Percentiles rank a stretch among this genome's conserved stretches.
phyloP scores from a whole-genome alignment of 2,888 invertebrate species.

The Aleiodes testaceus region DNA sequence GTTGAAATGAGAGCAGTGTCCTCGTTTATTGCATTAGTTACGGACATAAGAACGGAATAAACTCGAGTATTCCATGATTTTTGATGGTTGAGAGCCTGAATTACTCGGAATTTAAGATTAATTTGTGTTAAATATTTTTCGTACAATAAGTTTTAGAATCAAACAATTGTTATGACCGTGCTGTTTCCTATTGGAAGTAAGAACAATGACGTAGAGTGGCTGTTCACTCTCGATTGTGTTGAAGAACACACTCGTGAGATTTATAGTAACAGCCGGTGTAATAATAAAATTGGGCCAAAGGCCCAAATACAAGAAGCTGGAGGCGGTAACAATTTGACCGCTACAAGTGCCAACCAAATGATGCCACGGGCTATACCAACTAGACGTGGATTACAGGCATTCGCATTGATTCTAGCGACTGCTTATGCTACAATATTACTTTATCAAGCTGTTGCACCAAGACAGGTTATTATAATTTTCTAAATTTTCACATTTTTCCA shows the following conservation, averaged over 20 bases:
- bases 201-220: constrained; percentile 61
- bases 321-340: constrained; percentile 74
- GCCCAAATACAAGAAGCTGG: constrained; percentile 75
- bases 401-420: constrained; percentile 74
- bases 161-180: constrained; percentile 56
- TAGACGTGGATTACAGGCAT: constrained; percentile 72
- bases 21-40: no score
- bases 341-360: constrained; percentile 74
- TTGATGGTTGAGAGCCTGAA: no score
- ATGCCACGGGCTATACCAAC: constrained; percentile 72
- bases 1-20: no score
- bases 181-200: constrained; percentile 56
- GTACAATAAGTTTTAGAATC: not conserved
- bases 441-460: constrained; percentile 76
- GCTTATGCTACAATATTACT: constrained; percentile 78
- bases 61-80: no score
- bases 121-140: no score
- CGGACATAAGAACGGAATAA: no score
- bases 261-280: constrained; percentile 51
- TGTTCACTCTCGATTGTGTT: constrained; percentile 55
- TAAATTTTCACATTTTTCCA: not conserved
- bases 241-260: constrained; percentile 51
- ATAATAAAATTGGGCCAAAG: constrained; percentile 43
- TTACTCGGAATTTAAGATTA: no score
- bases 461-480: constrained; percentile 72